Evolutionary conservation across 2,113 vertebrate genomes (phyloP), one percentile per base, ranked within the genome.

Genomic region (Fregetta grallaria): DNA sequence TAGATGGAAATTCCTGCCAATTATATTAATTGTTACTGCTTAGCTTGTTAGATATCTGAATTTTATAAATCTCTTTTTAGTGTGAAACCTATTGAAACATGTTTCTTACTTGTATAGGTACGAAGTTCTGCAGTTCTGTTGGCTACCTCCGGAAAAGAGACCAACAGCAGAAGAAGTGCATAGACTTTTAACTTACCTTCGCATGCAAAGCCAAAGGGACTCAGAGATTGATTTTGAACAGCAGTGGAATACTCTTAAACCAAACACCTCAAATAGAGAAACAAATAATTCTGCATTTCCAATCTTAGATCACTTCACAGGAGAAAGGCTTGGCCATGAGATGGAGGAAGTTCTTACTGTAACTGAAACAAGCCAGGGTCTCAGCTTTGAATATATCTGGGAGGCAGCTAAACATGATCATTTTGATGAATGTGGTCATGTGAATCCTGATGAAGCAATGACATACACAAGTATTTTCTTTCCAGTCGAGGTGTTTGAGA

Each of bases 311-410:
- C 99, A 98, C 77, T 99, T 99, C 53, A 95, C 98, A 3, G 98
- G 99, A 20, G 99, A 99, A 6, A 97, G 98, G 53, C 97, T 99
- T 38, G 98, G 99, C 36, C 98, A 98, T 10, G 99, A 99, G 95
- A 98, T 99, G 92, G 99, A 99, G 42, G 99, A 99, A 87, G 98
- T 99, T 80, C 99, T 99, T 53, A 99, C 99, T 0, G 99, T 99
- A 52, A 99, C 99, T 0, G 99, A 99, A 97, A 99, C 99, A 0
- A 99, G 99, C 97, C 99, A 98, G 50, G 99, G 99, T 15, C 98
- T 99, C 79, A 99, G 99, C 96, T 99, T 99, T 56, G 99, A 99
- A 82, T 99, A 99, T 7, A 98, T 99, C 45, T 99, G 99, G 99
- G 99, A 99, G 96, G 99, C 99, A 2, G 99, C 99, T 78, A 99